phyloP scores from a whole-genome alignment of 2,888 invertebrate species.

The Pyrocoelia pectoralis region DNA sequence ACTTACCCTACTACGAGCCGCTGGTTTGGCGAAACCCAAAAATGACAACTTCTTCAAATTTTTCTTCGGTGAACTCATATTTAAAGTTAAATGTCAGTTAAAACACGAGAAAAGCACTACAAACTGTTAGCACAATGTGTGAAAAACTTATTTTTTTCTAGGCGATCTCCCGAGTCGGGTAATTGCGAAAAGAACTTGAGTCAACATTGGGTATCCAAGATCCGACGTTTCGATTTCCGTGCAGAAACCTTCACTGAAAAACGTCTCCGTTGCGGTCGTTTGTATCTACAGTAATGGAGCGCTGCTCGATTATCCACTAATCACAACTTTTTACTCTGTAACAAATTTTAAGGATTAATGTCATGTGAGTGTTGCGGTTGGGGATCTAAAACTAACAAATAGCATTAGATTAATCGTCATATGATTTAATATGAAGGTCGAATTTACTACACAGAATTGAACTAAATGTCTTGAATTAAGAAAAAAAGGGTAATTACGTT shows the following conservation, averaged over 20 bases:
- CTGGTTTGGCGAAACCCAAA: constrained; percentile 67
- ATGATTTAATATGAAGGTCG: background rate
- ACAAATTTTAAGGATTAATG: background rate
- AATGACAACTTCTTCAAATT: constrained; percentile 77
- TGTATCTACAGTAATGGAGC: constrained; percentile 1
- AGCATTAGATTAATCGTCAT: background rate
- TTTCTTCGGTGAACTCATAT: constrained; percentile 54
- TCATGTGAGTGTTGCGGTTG: background rate
- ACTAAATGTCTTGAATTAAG: background rate
- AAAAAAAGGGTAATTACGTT: background rate
- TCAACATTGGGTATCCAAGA: constrained; percentile 58
- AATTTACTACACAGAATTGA: background rate
- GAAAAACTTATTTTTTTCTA: constrained; percentile 53
- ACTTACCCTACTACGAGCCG: constrained; percentile 34
- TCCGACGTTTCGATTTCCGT: constrained; percentile 50
- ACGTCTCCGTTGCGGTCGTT: constrained; percentile 28
- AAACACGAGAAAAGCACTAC: background rate
- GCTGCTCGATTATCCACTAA: background rate
- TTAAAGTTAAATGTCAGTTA: constrained; percentile 6
- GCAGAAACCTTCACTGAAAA: constrained; percentile 16
- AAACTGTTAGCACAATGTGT: background rate
- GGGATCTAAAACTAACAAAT: background rate
- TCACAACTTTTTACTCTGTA: background rate
- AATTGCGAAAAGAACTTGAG: constrained; percentile 56
- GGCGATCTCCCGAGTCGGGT: constrained; percentile 59